Percentiles rank a stretch among this genome's conserved stretches.
Evolutionary conservation across 2,113 vertebrate species (phyloP).

Genomic region (Campylorhamphus procurvoides): DNA sequence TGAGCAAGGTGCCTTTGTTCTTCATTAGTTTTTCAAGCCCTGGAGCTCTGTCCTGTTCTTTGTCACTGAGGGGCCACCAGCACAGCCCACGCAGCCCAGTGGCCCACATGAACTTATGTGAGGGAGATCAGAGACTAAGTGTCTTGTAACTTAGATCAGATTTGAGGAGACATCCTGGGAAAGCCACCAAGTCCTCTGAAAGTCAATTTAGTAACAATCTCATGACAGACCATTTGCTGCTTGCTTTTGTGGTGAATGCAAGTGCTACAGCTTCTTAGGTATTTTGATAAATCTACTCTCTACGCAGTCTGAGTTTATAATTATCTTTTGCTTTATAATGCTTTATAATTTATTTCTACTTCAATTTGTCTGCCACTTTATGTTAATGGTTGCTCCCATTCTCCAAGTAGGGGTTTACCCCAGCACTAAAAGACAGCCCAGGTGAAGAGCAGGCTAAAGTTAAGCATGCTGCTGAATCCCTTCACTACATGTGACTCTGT

Average conservation of each 20-base stretch:
- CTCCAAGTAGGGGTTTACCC: neutral
- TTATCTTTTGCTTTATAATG: neutral
- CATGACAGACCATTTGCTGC: too few relatives aligned
- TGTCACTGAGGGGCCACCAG: neutral
- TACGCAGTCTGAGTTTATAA: neutral
- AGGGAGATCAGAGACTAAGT: neutral
- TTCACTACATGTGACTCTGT: neutral
- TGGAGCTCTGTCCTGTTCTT: neutral
- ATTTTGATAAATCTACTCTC: neutral
- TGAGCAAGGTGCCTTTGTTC: neutral
- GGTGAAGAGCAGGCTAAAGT: neutral
- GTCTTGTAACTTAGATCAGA: neutral
- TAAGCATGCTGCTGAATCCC: neutral
- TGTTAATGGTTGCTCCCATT: accelerated
- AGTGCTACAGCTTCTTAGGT: neutral
- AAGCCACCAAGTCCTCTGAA: neutral
- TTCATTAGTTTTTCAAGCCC: neutral
- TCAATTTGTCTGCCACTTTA: neutral
- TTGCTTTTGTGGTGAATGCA: neutral
- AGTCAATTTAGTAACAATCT: neutral
- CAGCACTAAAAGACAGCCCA: neutral
- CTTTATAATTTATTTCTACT: neutral
- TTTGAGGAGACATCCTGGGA: neutral
- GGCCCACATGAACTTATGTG: neutral
- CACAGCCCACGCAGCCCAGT: neutral